Percentiles rank a stretch among this genome's conserved stretches.
Evolutionary conservation across 2,797 vertebrate genomes (phyloP).

Genomic region (Typhlichthys eigenmanni): DNA sequence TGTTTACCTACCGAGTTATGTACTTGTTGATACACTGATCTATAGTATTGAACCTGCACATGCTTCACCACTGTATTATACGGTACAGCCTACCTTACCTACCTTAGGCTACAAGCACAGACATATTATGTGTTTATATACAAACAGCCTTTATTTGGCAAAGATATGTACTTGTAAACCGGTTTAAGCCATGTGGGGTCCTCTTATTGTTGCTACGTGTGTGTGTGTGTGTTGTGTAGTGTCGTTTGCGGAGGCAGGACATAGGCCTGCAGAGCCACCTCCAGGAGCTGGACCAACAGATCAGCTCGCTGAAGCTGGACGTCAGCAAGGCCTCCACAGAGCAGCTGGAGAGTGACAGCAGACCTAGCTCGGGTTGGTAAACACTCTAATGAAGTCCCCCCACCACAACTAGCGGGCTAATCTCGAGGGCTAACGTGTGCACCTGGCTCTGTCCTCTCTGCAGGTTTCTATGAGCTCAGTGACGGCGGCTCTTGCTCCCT

Average conservation of each 20-base stretch:
- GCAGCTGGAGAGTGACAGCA: constrained; percentile 90
- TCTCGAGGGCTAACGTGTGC: constrained; percentile 1
- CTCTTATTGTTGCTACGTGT: background rate
- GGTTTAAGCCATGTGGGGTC: background rate
- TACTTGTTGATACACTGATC: constrained; percentile 6
- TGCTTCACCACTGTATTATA: background rate
- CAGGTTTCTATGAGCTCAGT: constrained; percentile 96
- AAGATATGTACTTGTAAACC: too few species aligned
- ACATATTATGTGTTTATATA: too few species aligned
- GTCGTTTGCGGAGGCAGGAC: constrained; percentile 86
- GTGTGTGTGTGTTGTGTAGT: constrained; percentile 68
- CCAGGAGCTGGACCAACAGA: constrained; percentile 90
- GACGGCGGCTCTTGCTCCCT: constrained; percentile 90
- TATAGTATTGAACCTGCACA: background rate
- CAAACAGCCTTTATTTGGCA: too few species aligned
- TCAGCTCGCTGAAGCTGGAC: constrained; percentile 89
- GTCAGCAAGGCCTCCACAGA: constrained; percentile 83
- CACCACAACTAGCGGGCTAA: background rate
- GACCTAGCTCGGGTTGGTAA: constrained; percentile 91
- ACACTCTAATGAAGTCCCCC: background rate
- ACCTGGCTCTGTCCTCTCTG: constrained; percentile 4
- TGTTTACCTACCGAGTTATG: constrained; percentile 1
- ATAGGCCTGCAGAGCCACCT: constrained; percentile 88
- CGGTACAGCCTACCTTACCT: too few species aligned
- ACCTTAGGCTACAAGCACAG: too few species aligned